Percentiles rank a stretch among this genome's conserved stretches.
phyloP scores from a whole-genome alignment of 2,888 invertebrate genomes.

The Dryobota labecula region DNA sequence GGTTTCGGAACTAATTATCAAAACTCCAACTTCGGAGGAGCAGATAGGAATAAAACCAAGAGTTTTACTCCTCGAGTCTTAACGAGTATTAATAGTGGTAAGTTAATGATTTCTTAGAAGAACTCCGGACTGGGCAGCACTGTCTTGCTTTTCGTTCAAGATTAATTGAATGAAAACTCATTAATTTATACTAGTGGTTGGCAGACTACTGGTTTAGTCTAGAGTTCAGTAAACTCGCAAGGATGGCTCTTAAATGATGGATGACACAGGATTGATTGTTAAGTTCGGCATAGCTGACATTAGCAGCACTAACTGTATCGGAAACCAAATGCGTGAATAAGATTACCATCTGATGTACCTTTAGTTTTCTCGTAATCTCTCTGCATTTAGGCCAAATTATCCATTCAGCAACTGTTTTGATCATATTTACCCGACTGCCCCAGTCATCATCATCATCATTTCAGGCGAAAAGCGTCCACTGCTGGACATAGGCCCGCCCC shows the following conservation, averaged over 20 bases:
- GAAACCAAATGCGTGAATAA: too few relatives aligned
- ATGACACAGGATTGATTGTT: neutral
- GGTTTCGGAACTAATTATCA: conserved; percentile 78
- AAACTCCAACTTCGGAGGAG: conserved; percentile 75
- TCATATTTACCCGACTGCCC: too few relatives aligned
- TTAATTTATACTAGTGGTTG: conserved; percentile 42
- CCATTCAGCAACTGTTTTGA: too few relatives aligned
- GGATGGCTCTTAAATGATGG: neutral
- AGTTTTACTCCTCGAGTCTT: conserved; percentile 59
- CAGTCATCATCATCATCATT: too few relatives aligned
- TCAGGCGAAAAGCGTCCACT: too few relatives aligned
- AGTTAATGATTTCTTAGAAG: conserved; percentile 44
- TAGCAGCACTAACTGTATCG: too few relatives aligned
- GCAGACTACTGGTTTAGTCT: conserved; percentile 22
- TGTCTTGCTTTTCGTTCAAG: conserved; percentile 19
- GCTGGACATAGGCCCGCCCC: too few relatives aligned
- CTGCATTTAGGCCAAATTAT: too few relatives aligned
- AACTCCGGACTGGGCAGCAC: neutral
- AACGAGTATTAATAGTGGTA: conserved; percentile 62
- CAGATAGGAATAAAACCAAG: conserved; percentile 72
- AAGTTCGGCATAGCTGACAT: too few relatives aligned
- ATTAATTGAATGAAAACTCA: conserved; percentile 37
- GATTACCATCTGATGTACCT: too few relatives aligned
- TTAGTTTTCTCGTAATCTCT: too few relatives aligned
- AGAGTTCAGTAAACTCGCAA: neutral